These are phyloP conservation scores for Phthorimaea operculella DNA, from an alignment of 1,140 invertebrate species.

Conservation along the genomic window DNA sequence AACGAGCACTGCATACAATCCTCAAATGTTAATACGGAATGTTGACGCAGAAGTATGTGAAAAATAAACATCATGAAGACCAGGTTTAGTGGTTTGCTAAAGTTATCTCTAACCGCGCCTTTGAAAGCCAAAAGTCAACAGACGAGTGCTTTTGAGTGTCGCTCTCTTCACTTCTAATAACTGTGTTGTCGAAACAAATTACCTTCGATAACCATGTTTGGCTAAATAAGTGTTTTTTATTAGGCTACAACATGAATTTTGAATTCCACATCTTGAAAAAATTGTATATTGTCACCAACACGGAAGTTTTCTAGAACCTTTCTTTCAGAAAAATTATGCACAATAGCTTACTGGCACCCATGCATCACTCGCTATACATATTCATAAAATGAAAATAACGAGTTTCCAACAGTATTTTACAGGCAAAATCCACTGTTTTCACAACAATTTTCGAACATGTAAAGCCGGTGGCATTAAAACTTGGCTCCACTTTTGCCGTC, in stretches of 20 bases:
- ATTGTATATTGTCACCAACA: no score
- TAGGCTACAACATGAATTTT: not conserved
- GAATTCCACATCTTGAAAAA: no score
- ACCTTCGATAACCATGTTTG: not conserved
- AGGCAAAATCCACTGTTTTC: slow-evolving; percentile 2
- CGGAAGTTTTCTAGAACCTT: no score
- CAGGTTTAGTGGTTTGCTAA: slow-evolving; percentile 58
- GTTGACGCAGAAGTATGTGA: slow-evolving; percentile 54
- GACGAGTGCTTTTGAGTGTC: slow-evolving; percentile 41
- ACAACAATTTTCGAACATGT: slow-evolving; percentile 9
- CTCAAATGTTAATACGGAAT: slow-evolving; percentile 45
- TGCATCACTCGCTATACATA: not conserved
- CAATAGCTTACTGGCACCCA: no score
- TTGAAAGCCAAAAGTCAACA: slow-evolving; percentile 57
- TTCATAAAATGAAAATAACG: slow-evolving; percentile 1
- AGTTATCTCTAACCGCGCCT: slow-evolving; percentile 49
- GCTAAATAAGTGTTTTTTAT: not conserved
- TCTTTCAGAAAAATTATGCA: no score
- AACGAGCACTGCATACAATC: slow-evolving; percentile 36
- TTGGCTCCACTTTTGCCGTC: slow-evolving; percentile 13
- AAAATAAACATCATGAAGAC: slow-evolving; percentile 55
- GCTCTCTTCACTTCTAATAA: slow-evolving; percentile 36
- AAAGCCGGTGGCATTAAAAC: slow-evolving; percentile 10
- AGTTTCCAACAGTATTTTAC: not conserved
- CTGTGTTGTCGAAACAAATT: slow-evolving; percentile 19